phyloP scores from a whole-genome alignment of 1,140 invertebrate species.

The Wasmannia auropunctata region DNA sequence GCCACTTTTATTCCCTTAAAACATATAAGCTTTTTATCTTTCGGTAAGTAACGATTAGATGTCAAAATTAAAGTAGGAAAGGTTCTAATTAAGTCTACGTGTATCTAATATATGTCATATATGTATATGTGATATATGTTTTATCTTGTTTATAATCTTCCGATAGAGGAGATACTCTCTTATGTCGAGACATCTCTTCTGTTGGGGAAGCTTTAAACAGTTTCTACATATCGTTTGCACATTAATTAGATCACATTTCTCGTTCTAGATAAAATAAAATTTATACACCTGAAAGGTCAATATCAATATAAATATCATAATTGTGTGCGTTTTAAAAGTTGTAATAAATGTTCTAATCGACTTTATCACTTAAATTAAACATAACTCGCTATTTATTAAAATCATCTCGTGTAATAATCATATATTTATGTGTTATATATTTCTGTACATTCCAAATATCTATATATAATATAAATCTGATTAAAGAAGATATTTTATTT shows the following conservation, averaged over 20 bases:
- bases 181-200: no score
- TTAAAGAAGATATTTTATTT: background rate
- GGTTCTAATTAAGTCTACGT: conserved; percentile 51
- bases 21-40: background rate
- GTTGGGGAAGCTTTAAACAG: background rate
- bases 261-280: background rate
- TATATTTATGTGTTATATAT: background rate
- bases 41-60: background rate
- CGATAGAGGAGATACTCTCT: no score
- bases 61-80: conserved; percentile 20
- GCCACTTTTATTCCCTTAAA: background rate
- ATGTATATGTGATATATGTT: background rate
- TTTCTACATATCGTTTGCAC: background rate
- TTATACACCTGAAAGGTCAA: background rate
- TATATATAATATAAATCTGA: background rate
- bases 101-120: background rate
- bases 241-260: no score
- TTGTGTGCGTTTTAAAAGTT: background rate
- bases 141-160: background rate
- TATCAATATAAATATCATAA: background rate
- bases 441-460: background rate
- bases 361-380: background rate
- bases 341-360: background rate
- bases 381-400: background rate
- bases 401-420: background rate